Evolutionary conservation across 2,888 invertebrate genomes (phyloP), one percentile per base, ranked within the genome.

Genomic region (Panopea generosa): DNA sequence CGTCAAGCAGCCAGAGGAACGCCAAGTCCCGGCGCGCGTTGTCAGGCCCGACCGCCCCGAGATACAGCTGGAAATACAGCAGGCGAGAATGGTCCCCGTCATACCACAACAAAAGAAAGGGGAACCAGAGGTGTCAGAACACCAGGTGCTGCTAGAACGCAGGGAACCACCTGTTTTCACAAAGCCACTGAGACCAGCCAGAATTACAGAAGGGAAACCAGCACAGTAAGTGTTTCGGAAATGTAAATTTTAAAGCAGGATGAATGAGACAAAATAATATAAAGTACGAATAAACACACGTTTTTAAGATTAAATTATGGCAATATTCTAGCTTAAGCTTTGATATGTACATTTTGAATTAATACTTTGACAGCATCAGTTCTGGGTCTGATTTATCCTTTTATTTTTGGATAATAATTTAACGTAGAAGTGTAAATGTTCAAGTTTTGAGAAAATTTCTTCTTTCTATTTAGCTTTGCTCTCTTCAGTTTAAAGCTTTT

Each of bases 161-260:
- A 86, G 90, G 61, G 90, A 98, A 55, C 97, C 99, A 40, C 99
- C 99, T 38, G 95, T 97, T 52, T 98, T 99, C 92, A 98, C 97
- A 9, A 98, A 97, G 92, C 99, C 99, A 92, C 96, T 99, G 91
- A 96, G 98, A 93, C 99, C 99, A 96, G 96, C 92, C 95, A 95
- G 88, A 47, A 88, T 91, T 52, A 92, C 91, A 61, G 92, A 93
- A 70, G 91, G 89, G 53, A 84, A 81, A 59, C 85, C 88, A 61
- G 78, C 88, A 22, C 84, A 76, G 88, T 90, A 76, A 81, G 88
- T 67, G 26, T 40, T 24, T 50, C 18, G 9, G 7, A 16, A n/a
- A 45, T 56, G 16, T 11, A 56, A 38, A 14, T 11, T 57, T 40
- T 26, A 53, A 9, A 53, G 9, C 16, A 40, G 40, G 9, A 40